These are phyloP conservation scores for Tarsius wallacei DNA, from an alignment of 2,797 vertebrate genomes.

Conservation along the genomic window DNA sequence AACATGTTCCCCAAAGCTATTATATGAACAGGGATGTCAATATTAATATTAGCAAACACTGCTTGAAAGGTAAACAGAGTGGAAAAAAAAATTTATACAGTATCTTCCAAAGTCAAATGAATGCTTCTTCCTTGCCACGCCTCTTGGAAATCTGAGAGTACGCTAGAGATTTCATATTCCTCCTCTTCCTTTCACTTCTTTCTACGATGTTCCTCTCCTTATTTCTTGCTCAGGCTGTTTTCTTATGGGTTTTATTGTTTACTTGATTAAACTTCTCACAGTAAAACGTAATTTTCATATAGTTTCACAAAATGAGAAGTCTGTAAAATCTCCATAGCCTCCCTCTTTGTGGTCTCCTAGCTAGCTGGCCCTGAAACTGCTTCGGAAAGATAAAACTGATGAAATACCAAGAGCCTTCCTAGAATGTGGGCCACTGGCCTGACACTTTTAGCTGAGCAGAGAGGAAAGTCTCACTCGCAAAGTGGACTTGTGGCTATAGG, in stretches of 20 bases:
- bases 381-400: slow-evolving; percentile 48
- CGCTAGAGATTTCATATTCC: neutral
- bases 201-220: neutral
- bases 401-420: slow-evolving; percentile 5
- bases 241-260: neutral
- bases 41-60: neutral
- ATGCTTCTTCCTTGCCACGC: neutral
- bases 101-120: slow-evolving; percentile 4
- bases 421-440: neutral
- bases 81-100: neutral
- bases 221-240: neutral
- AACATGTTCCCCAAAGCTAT: neutral
- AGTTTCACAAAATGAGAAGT: slow-evolving; percentile 40
- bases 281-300: slow-evolving; percentile 18
- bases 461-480: neutral
- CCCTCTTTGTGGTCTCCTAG: neutral
- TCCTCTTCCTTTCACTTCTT: neutral
- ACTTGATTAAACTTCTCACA: neutral
- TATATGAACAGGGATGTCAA: neutral
- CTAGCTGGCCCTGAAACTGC: neutral
- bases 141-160: slow-evolving; percentile 43
- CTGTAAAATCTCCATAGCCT: neutral
- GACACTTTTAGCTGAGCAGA: neutral
- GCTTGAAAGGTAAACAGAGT: neutral
- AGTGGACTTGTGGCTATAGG: rapidly evolving